Conservation (phyloP, 2,888 invertebrate species). For the Piscicola geometra region DNA sequence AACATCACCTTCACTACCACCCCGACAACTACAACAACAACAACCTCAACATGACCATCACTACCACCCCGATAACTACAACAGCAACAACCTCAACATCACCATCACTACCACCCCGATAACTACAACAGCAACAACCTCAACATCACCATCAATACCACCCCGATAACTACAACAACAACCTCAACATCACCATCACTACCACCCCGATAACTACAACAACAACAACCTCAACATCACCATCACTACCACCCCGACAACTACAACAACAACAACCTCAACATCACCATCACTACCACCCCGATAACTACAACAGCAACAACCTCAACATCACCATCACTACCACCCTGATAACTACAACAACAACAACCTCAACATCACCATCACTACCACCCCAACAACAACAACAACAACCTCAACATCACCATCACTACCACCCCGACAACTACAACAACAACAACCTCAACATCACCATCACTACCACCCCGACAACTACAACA, state of each 20-base stretch:
- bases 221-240: slow-evolving; percentile 54
- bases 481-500: slow-evolving; percentile 73
- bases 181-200: slow-evolving; percentile 86
- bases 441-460: no score
- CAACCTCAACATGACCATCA: neutral
- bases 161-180: no score
- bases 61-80: neutral
- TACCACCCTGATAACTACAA: no score
- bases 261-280: slow-evolving; percentile 78
- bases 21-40: slow-evolving; percentile 57
- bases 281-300: slow-evolving; percentile 96
- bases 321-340: neutral
- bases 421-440: neutral
- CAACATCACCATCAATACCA: neutral
- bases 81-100: slow-evolving; percentile 88
- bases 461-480: slow-evolving; percentile 94
- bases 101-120: slow-evolving; percentile 93
- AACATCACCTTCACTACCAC: slow-evolving; percentile 93
- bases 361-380: slow-evolving; percentile 86
- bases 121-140: neutral
- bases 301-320: neutral
- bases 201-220: slow-evolving; percentile 94
- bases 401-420: neutral
- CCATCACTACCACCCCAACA: slow-evolving; percentile 95
- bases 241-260: neutral